Percentiles rank a stretch among this genome's conserved stretches.
Evolutionary conservation across 2,113 vertebrate genomes (phyloP).

Genomic region (Chamaetylas fuelleborni): DNA sequence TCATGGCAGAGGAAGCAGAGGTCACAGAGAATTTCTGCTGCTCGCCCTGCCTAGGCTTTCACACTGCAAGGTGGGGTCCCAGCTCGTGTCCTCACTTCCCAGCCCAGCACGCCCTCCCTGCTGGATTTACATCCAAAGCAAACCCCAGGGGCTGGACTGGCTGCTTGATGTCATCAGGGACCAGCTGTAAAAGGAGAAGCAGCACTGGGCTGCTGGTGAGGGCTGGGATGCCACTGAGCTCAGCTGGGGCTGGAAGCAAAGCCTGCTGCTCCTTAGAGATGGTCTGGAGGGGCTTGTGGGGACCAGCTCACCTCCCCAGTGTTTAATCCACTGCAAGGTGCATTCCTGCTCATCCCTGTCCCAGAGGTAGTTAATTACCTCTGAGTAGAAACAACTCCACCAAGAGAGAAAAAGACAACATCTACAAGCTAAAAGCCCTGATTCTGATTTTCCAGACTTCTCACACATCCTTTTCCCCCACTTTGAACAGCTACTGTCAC

Average conservation of each 20-base stretch:
- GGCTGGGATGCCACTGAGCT: background rate
- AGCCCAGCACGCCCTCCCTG: accelerated
- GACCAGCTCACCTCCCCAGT: background rate
- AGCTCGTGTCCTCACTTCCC: background rate
- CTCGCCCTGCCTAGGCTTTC: background rate
- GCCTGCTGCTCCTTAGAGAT: background rate
- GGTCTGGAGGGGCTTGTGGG: background rate
- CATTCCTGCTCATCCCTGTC: background rate
- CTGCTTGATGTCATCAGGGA: background rate
- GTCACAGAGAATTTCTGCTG: background rate
- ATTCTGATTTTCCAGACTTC: background rate
- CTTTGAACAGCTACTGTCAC: constrained; percentile 24
- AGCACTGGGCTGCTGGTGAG: background rate
- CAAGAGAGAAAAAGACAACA: background rate
- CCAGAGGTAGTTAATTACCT: background rate
- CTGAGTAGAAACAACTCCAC: background rate
- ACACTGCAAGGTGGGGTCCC: background rate
- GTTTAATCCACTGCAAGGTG: background rate
- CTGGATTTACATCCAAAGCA: background rate
- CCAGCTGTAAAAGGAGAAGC: background rate
- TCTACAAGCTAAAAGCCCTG: background rate
- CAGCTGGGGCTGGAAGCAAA: background rate
- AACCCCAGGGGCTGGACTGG: background rate
- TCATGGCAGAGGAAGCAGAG: background rate
- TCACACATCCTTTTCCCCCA: background rate